Conservation (phyloP, 1,140 invertebrate genomes). For the Ctenoplectra terminalis region DNA sequence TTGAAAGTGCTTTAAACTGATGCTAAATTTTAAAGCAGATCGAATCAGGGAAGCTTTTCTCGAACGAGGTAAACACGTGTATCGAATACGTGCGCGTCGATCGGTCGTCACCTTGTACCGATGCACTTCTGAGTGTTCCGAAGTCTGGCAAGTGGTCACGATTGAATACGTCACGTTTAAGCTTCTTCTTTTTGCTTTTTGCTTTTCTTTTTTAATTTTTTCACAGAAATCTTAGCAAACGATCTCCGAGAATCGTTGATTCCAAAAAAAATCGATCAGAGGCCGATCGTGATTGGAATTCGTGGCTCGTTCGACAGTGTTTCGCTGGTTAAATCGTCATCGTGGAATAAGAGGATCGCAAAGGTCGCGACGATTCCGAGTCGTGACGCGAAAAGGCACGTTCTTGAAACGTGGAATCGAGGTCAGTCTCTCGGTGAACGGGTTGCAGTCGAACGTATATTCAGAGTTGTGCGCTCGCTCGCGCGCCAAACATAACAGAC, state of each 20-base stretch:
- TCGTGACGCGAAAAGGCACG: conserved; percentile 52
- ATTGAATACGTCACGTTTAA: neutral
- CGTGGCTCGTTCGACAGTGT: neutral
- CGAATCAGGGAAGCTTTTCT: conserved; percentile 4
- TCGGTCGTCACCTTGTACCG: conserved; percentile 50
- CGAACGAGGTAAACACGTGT: neutral
- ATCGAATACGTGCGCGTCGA: conserved; percentile 4
- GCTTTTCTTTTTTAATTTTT: too few relatives aligned
- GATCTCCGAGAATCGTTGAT: neutral
- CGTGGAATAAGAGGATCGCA: conserved; percentile 40
- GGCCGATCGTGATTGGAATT: conserved; percentile 21
- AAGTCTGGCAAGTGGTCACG: conserved; percentile 64
- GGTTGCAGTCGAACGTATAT: conserved; percentile 21
- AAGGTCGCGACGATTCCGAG: conserved; percentile 48
- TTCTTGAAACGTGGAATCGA: conserved; percentile 66
- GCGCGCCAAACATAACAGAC: neutral
- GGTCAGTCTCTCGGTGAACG: conserved; percentile 58
- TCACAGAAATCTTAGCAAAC: too few relatives aligned
- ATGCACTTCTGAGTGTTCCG: conserved; percentile 66
- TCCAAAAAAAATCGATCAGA: neutral
- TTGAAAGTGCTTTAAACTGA: neutral
- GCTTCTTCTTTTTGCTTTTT: too few relatives aligned
- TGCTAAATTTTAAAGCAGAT: neutral
- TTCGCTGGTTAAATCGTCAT: conserved; percentile 7
- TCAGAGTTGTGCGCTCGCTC: neutral